These are phyloP conservation scores for Drosophila suboccidentalis DNA, from an alignment of 2,888 invertebrate species.

Conservation along the genomic window DNA sequence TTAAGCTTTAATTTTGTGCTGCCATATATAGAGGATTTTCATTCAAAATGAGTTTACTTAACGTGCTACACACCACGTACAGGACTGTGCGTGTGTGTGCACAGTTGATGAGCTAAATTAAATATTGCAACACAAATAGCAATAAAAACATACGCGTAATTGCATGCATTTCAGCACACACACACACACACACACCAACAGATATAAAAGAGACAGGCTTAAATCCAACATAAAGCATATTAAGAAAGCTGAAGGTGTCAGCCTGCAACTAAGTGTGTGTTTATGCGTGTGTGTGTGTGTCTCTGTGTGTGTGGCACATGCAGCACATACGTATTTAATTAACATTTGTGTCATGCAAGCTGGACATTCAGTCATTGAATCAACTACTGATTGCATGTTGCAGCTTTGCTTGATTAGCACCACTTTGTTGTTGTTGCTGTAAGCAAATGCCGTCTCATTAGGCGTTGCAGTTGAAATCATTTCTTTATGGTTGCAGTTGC, in stretches of 20 bases:
- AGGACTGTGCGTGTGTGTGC: slow-evolving; percentile 27
- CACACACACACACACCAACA: background rate
- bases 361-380: slow-evolving; percentile 50
- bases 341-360: slow-evolving; percentile 21
- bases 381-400: slow-evolving; percentile 62
- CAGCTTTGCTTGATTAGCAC: slow-evolving; percentile 59
- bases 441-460: slow-evolving; percentile 8
- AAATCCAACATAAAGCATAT: slow-evolving; percentile 7
- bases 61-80: slow-evolving; percentile 32
- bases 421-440: slow-evolving; percentile 44
- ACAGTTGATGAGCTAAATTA: slow-evolving; percentile 73
- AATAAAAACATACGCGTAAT: slow-evolving; percentile 61
- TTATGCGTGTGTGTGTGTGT: background rate
- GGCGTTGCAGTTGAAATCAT: slow-evolving; percentile 1
- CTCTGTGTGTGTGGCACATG: slow-evolving; percentile 7
- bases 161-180: slow-evolving; percentile 55
- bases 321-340: slow-evolving; percentile 40
- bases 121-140: slow-evolving; percentile 73
- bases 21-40: slow-evolving; percentile 33
- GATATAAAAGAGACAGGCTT: background rate
- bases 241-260: slow-evolving; percentile 14
- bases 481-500: slow-evolving; percentile 1
- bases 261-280: slow-evolving; percentile 10
- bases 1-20: slow-evolving; percentile 53
- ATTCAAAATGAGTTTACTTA: slow-evolving; percentile 29